Evolutionary conservation across 2,888 invertebrate species (phyloP), one percentile per base, ranked within the genome.

Genomic region (Itoplectis maculator): DNA sequence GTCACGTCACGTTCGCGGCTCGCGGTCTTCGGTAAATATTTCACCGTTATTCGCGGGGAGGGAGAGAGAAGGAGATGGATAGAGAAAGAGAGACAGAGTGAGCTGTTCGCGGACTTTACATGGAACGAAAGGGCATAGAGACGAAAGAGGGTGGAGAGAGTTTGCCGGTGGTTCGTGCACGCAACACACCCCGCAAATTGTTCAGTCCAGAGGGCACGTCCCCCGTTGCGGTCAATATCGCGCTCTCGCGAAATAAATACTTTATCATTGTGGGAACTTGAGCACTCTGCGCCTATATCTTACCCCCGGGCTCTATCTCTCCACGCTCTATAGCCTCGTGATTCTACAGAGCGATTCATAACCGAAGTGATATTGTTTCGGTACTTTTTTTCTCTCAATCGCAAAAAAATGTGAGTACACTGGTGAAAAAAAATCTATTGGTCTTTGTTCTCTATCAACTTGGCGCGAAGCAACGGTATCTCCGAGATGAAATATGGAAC

Each of bases 211-310:
- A 87, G 86, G 85, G 88, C 86, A 89, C 87, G 88, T 88, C 89
- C 87, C 89, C 87, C 86, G 88, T 87, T 87, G 87, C 92, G 91
- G 92, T 92, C 92, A 92, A 92, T 92, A 92, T 89, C 90, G 90
- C 88, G 88, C 86, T 88, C 88, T 90, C 87, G 85, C 84, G 79
- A 80, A 88, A 90, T 92, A 87, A 91, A 92, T 92, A 90, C 81
- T 92, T 91, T 51, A 92, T 85, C 83, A 89, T 84, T 87, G 91
- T 91, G 92, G 87, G 92, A 91, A 90, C 37, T 86, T 84, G 81
- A 84, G 85, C 91, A 90, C 84, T 83, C 88, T n/a, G 82, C 45
- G 63, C 37, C 51, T 73, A 54, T 61, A 65, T 77, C 79, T 77
- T 79, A 76, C 79, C 77, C 79, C 77, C 69, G 56, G 63, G 54